A percentile compares a stretch with the other conserved stretches of the same genome.
Evolutionary conservation across 2,113 vertebrate species (phyloP).

Genomic region (Pelmatolapia mariae): DNA sequence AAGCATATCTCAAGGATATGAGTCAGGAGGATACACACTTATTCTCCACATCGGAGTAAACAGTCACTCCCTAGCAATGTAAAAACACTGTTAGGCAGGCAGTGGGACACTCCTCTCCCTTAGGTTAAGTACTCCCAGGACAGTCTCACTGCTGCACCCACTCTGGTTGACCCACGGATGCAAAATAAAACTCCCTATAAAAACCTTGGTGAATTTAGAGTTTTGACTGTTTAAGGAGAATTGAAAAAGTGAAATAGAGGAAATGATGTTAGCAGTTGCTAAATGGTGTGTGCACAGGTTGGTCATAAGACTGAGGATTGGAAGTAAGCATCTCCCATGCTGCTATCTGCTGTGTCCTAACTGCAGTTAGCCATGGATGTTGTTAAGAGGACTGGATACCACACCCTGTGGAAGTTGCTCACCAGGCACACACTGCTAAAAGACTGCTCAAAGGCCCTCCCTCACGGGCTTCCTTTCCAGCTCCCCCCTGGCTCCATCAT

Average conservation of each 20-base stretch:
- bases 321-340: not conserved
- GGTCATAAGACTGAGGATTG: not conserved
- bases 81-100: not conserved
- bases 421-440: not conserved
- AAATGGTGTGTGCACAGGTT: not conserved
- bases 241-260: not conserved
- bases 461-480: not conserved
- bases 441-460: not conserved
- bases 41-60: not conserved
- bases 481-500: not conserved
- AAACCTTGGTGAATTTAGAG: not conserved
- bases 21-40: not conserved
- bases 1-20: not conserved
- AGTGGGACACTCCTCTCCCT: not conserved
- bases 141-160: not conserved
- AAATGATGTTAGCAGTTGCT: not conserved
- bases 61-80: not conserved
- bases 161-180: not conserved
- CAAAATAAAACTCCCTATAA: not conserved
- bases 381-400: not conserved
- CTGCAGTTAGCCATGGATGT: not conserved
- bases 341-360: not conserved
- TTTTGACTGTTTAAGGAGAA: not conserved
- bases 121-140: not conserved
- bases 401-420: not conserved